phyloP scores from a whole-genome alignment of 2,113 vertebrate species.

The Mastomys natalensis region DNA sequence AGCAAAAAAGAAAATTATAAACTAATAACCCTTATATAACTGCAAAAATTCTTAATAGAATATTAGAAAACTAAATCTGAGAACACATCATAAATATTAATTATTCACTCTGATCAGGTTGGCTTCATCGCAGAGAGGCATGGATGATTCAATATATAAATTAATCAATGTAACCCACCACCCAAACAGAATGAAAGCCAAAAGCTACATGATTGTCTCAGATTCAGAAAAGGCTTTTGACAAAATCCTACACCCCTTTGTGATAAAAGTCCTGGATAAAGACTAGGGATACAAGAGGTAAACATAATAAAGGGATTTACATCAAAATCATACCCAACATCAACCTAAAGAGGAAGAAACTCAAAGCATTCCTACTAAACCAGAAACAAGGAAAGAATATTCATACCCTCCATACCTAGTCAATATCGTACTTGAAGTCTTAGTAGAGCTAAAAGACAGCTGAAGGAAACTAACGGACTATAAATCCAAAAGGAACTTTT shows the following conservation, averaged over 20 bases:
- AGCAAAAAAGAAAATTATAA: not conserved
- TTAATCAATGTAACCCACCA: not conserved
- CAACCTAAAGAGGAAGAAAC: not conserved
- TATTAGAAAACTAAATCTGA: not conserved
- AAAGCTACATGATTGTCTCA: not conserved
- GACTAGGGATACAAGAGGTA: not conserved
- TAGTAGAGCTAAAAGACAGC: not conserved
- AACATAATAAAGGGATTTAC: not conserved
- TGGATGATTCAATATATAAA: not conserved
- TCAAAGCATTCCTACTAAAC: not conserved
- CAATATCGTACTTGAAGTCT: not conserved
- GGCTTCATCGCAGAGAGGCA: not conserved
- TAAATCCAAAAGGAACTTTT: not conserved
- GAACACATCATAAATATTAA: not conserved
- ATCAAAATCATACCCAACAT: not conserved
- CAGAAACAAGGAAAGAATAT: not conserved
- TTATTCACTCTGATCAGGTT: not conserved
- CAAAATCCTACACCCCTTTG: not conserved
- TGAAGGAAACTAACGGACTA: not conserved
- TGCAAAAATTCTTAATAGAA: not conserved
- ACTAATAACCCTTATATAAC: not conserved
- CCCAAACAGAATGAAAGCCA: not conserved
- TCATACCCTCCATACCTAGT: not conserved
- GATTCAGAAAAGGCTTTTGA: not conserved
- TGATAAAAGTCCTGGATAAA: not conserved